These are phyloP conservation scores for Oeneis ivallda DNA, from an alignment of 2,888 invertebrate species.

Conservation along the genomic window DNA sequence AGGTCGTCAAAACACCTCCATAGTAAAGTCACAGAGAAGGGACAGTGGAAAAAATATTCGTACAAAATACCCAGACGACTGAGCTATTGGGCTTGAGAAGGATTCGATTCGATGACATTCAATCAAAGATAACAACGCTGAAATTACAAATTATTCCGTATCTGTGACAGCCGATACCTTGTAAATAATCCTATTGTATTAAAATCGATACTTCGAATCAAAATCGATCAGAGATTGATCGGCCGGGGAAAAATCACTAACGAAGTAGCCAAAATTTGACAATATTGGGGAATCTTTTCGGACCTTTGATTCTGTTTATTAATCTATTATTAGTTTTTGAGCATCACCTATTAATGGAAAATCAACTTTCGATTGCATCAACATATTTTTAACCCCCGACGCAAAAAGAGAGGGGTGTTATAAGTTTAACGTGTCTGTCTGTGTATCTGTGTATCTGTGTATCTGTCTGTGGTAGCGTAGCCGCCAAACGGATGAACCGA, in stretches of 20 bases:
- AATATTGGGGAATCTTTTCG: conserved; percentile 2
- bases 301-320: neutral
- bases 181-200: conserved; percentile 54
- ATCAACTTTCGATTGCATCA: no score
- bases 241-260: conserved; percentile 37
- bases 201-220: conserved; percentile 44
- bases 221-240: conserved; percentile 38
- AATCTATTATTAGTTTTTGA: neutral
- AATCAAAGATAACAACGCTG: conserved; percentile 12
- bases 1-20: no score
- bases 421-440: no score
- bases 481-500: no score
- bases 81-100: neutral
- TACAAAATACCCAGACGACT: neutral
- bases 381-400: no score
- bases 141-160: conserved; percentile 19
- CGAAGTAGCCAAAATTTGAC: neutral
- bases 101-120: conserved; percentile 8
- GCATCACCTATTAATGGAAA: no score
- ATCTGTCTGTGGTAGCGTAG: no score
- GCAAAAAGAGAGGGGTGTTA: no score
- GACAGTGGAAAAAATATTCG: neutral
- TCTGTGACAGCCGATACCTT: conserved; percentile 26
- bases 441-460: no score
- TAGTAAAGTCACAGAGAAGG: no score